A percentile compares a stretch with the other conserved stretches of the same genome.
These are phyloP conservation scores for Cephus pygmeus DNA, from an alignment of 2,888 invertebrate genomes.

Conservation along the genomic window DNA sequence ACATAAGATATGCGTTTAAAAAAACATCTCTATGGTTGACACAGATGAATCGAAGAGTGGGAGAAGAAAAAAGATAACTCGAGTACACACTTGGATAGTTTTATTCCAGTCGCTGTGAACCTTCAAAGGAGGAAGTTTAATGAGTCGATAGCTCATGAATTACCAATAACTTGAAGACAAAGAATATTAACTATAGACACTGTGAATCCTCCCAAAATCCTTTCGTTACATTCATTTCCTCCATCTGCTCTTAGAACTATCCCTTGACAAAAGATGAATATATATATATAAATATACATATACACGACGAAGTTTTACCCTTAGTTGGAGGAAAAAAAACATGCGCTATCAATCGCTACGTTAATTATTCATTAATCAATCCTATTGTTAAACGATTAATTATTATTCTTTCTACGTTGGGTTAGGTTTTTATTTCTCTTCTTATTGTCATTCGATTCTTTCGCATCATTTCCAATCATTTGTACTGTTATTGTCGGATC, in stretches of 20 bases:
- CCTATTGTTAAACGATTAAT: constrained; percentile 38
- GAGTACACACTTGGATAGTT: constrained; percentile 39
- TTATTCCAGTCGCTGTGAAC: constrained; percentile 42
- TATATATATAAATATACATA: neutral
- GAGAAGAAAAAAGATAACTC: no score
- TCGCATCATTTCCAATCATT: constrained; percentile 4
- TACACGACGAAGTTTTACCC: constrained; percentile 7
- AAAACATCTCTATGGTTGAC: no score
- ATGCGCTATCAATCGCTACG: constrained; percentile 18
- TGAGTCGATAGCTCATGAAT: neutral
- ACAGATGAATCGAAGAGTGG: no score
- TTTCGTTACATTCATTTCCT: constrained; percentile 31
- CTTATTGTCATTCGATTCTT: constrained; percentile 9
- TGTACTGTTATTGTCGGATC: no score
- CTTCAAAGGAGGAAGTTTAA: constrained; percentile 1
- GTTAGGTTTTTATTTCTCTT: constrained; percentile 42
- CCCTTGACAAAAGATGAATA: constrained; percentile 21
- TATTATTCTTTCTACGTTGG: constrained; percentile 47
- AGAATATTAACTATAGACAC: neutral
- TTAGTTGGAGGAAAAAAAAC: constrained; percentile 25
- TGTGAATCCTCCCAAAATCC: constrained; percentile 24
- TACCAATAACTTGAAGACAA: neutral
- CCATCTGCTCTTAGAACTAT: constrained; percentile 12
- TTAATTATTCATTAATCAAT: constrained; percentile 32
- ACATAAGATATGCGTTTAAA: no score